These are phyloP conservation scores for Brachypalpus laphriformis DNA, from an alignment of 2,888 invertebrate species.

Conservation along the genomic window DNA sequence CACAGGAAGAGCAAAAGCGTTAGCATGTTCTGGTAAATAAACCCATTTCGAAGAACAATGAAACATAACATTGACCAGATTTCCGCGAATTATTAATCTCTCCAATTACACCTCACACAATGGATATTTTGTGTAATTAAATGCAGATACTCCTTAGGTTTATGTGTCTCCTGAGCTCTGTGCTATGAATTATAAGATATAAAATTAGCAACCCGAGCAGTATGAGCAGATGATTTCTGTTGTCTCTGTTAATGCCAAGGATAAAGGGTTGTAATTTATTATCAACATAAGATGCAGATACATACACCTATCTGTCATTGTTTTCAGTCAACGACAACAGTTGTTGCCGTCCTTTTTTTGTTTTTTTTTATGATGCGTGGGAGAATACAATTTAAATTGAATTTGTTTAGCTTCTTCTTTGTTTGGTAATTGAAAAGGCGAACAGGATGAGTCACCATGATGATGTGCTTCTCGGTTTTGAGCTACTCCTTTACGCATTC, in stretches of 20 bases:
- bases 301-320: neutral
- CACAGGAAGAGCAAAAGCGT: too few species aligned
- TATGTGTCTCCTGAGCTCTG: too few species aligned
- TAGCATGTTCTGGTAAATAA: too few species aligned
- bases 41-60: too few species aligned
- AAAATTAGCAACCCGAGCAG: too few species aligned
- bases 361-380: neutral
- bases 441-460: neutral
- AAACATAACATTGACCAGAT: too few species aligned
- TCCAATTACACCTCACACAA: too few species aligned
- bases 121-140: too few species aligned
- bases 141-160: too few species aligned
- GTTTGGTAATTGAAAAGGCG: neutral
- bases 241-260: constrained; percentile 7
- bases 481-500: neutral
- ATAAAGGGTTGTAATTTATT: constrained; percentile 10
- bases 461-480: neutral
- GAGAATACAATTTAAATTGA: neutral
- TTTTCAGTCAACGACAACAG: neutral
- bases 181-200: too few species aligned
- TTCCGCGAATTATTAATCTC: too few species aligned
- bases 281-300: neutral
- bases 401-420: neutral
- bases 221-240: neutral
- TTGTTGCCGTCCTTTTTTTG: neutral